Percentiles rank a stretch among this genome's conserved stretches.
Evolutionary conservation across 2,113 vertebrate species (phyloP).

Genomic region (Bujurquina vittata): DNA sequence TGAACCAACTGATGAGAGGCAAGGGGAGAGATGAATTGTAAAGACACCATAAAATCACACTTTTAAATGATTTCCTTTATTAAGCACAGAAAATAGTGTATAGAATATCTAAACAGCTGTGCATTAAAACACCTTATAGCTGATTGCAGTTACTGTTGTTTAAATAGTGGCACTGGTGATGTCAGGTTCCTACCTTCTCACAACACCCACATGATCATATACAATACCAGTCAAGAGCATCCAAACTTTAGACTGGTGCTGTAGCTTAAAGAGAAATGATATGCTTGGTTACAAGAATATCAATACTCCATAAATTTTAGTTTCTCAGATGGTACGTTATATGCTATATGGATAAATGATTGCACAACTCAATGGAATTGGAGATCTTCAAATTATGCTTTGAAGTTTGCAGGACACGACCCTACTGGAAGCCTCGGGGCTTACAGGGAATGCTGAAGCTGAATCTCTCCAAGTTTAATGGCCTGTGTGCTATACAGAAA

Average conservation of each 20-base stretch:
- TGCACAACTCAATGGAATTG: neutral
- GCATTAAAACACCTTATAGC: neutral
- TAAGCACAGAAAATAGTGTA: neutral
- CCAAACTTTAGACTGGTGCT: no score
- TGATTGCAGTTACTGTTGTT: neutral
- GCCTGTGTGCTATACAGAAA: neutral
- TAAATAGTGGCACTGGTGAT: neutral
- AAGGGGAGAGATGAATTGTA: neutral
- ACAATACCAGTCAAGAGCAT: no score
- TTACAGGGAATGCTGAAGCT: neutral
- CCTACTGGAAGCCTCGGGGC: neutral
- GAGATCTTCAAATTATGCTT: neutral
- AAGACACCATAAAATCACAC: neutral
- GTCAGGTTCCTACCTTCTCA: neutral
- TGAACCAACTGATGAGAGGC: neutral
- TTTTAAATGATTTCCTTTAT: neutral
- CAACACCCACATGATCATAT: neutral
- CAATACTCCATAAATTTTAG: neutral
- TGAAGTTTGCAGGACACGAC: neutral
- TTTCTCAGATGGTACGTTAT: neutral
- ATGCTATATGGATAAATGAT: neutral
- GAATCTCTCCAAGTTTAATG: slow-evolving; percentile 2
- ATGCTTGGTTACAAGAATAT: no score
- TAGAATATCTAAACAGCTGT: neutral
- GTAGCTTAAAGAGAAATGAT: neutral